Evolutionary conservation across 2,797 vertebrate species (phyloP).

Genomic region (Notolepis coatsorum): DNA sequence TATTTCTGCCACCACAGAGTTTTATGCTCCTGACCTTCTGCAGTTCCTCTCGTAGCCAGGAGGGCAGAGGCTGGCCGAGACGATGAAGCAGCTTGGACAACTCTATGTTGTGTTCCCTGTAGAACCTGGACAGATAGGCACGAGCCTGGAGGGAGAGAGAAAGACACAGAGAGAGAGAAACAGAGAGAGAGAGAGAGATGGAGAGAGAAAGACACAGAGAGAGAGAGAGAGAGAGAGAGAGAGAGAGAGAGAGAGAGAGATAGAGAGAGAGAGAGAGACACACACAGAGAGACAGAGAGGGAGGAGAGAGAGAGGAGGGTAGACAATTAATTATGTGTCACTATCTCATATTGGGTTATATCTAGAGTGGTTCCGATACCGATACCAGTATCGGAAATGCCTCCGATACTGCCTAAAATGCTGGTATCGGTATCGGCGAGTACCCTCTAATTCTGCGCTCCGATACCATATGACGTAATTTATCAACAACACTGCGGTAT

Average conservation of each 20-base stretch:
- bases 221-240: not conserved
- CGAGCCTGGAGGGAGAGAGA: slow-evolving; percentile 82
- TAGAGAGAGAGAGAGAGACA: not conserved
- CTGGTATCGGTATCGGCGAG: too few species aligned
- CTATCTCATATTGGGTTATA: too few species aligned
- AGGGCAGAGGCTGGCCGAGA: slow-evolving; percentile 93
- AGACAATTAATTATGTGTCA: not conserved
- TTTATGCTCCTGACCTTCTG: slow-evolving; percentile 91
- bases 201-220: slow-evolving; percentile 17
- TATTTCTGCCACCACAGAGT: slow-evolving; percentile 19
- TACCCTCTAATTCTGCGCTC: too few species aligned
- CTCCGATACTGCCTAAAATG: too few species aligned
- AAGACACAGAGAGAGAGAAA: too few species aligned
- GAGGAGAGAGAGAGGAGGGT: slow-evolving; percentile 7
- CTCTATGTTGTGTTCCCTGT: slow-evolving; percentile 95
- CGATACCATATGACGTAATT: too few species aligned
- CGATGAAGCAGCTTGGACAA: slow-evolving; percentile 95
- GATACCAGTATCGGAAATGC: too few species aligned
- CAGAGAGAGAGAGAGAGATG: slow-evolving; percentile 15
- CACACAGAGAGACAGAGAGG: not conserved
- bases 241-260: slow-evolving; percentile 18
- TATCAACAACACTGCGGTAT: too few species aligned
- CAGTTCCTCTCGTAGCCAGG: slow-evolving; percentile 96
- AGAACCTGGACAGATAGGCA: slow-evolving; percentile 93
- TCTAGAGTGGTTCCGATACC: too few species aligned